A percentile compares a stretch with the other conserved stretches of the same genome.
These are phyloP conservation scores for Melanotaenia parkinsoni DNA, from an alignment of 2,797 vertebrate genomes.

Conservation along the genomic window DNA sequence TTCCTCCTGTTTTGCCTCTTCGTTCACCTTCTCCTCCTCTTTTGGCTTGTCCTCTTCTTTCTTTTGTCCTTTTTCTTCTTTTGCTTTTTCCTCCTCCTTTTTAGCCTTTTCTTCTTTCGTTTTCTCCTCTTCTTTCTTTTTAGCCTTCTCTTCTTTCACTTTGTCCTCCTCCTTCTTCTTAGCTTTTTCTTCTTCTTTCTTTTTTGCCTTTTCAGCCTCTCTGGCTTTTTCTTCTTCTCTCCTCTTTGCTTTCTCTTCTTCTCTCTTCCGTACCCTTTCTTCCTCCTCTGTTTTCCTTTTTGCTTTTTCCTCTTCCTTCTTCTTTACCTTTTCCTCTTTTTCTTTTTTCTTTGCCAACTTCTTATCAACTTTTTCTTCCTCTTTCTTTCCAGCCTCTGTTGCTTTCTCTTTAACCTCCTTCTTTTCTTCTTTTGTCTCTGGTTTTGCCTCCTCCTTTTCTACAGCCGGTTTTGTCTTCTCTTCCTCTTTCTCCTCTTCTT, in stretches of 20 bases:
- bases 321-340: conserved; percentile 63
- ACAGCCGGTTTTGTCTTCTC: conserved; percentile 33
- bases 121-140: conserved; percentile 32
- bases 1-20: conserved; percentile 26
- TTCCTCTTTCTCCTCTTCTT: conserved; percentile 45
- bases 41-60: conserved; percentile 32
- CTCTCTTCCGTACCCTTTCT: conserved; percentile 51
- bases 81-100: conserved; percentile 34
- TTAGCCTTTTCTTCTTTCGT: conserved; percentile 30
- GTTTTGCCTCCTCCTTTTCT: conserved; percentile 50
- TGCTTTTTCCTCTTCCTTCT: conserved; percentile 61
- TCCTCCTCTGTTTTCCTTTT: conserved; percentile 63
- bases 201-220: conserved; percentile 52
- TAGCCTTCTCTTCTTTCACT: conserved; percentile 24
- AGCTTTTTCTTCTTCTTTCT: conserved; percentile 49
- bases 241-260: conserved; percentile 61
- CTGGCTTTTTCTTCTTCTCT: conserved; percentile 59
- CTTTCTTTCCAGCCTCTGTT: conserved; percentile 55
- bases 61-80: conserved; percentile 26
- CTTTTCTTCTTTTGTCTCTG: conserved; percentile 52
- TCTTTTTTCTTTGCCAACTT: conserved; percentile 63
- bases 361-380: conserved; percentile 65
- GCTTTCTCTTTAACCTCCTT: conserved; percentile 63
- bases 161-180: conserved; percentile 45
- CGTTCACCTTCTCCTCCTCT: conserved; percentile 28